Evolutionary conservation across 2,113 vertebrate genomes (phyloP), one percentile per base, ranked within the genome.

Genomic region (Empidonax traillii): DNA sequence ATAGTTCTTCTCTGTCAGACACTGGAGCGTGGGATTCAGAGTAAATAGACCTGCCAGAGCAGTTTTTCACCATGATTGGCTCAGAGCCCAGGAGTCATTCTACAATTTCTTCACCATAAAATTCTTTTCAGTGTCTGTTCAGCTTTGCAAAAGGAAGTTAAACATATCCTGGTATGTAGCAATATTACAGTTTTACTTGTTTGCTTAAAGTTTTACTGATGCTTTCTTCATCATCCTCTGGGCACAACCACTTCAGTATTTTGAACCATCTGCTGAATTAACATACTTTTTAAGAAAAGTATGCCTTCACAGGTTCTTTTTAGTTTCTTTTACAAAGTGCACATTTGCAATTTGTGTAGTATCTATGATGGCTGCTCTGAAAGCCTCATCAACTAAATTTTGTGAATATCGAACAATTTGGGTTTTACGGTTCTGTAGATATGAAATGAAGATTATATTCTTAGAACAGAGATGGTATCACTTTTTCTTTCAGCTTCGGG

Each of bases 191-290:
- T 75, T 93, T 92, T 88, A 78, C 33, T 90, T 78, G 14, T 79
- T 79, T 94, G 52, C 41, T 49, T 89, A 23, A 59, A 51, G 24
- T 89, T 95, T 95, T 86, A 46, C 11, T 81, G 35, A 59, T 81
- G 25, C 20, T 87, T 95, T 72, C 67, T 85, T 91, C 55, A 55
- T 74, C 55, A 78, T 94, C 24, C 58, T 79, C 28, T 79, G 51
- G 47, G 51, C 49, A 68, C 30, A 78, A 74, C 20, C 35, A 78
- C 15, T 90, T 90, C 21, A 67, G 31, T 76, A 77, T 52, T 89
- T 91, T 67, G 81, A 84, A 75, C 31, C 53, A 87, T 68, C 77
- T 91, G 69, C 75, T 94, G 75, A 61, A 85, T 88, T 88, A 83
- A 67, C 67, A 80, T 88, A 31, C 12, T 69, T 91, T 53, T 71